A percentile compares a stretch with the other conserved stretches of the same genome.
phyloP scores from a whole-genome alignment of 92 coral and sea anemone genomes.

The Palythoa grandis region DNA sequence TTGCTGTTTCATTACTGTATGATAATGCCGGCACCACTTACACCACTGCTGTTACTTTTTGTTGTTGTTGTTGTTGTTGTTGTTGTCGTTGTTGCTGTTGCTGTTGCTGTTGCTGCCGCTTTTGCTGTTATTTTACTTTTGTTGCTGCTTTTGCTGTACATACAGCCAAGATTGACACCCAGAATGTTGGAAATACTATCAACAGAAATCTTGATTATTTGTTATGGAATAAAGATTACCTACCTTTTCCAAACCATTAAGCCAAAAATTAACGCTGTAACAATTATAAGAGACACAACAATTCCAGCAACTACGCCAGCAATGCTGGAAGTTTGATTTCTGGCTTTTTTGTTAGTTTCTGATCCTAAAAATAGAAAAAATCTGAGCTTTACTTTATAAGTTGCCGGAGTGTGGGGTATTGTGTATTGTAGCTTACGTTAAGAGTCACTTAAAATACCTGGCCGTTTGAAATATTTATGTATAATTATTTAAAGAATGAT shows the following conservation, averaged over 20 bases:
- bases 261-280: neutral
- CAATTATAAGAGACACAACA: neutral
- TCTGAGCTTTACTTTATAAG: no score
- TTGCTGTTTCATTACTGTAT: no score
- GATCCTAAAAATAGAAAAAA: neutral
- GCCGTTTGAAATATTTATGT: no score
- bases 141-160: neutral
- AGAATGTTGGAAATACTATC: neutral
- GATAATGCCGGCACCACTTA: neutral
- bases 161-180: neutral
- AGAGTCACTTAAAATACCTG: no score
- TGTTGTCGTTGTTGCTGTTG: neutral
- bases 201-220: neutral
- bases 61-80: neutral
- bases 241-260: constrained; percentile 4
- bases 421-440: no score
- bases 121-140: no score
- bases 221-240: neutral
- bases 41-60: neutral
- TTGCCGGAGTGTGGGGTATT: no score
- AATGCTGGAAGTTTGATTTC: neutral
- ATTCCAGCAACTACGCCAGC: neutral
- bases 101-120: neutral
- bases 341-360: neutral
- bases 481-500: no score